Evolutionary conservation across 2,113 vertebrate species (phyloP), one percentile per base, ranked within the genome.

Genomic region (Colaptes auratus): DNA sequence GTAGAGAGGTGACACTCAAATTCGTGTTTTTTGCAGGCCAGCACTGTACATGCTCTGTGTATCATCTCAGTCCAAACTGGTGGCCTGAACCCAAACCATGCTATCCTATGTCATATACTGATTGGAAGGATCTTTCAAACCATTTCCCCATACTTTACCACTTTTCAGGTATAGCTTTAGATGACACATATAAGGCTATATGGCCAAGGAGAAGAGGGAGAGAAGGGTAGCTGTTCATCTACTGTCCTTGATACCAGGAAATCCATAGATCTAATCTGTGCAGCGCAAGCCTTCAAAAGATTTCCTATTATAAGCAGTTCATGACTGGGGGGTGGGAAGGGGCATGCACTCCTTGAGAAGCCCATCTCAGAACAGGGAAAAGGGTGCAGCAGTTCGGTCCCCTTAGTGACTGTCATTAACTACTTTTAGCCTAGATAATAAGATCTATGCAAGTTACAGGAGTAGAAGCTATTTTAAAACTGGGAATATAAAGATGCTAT

Each of bases 381-480:
- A 91, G n/a, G 16, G 53, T 64, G 35, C 65, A 89, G 64, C 30
- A 70, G 30, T 86, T 86, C 61, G 65, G n/a, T 83, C 69, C 85
- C 13, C 31, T 92, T 21, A 61, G 82, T 80, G 53, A 56, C 65
- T 91, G 72, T 48, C 80, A 94, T 96, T 92, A 94, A 87, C 65
- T 88, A 77, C 87, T 86, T 83, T 88, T 88, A 89, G 79, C 85
- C 76, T 78, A 72, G 61, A 90, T 93, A 83, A 82, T 48, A 75
- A 92, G 82, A 83, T 94, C 69, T 71, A 42, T 80, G 65, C 2
- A 58, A 91, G 82, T 88, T 95, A 92, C 0, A 1, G 89, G 82
- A 92, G 75, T 35, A 90, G 82, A 69, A 91, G 73, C 91, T 95
- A 90, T 92, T 97, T 96, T 92, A 74, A 82, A 94, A 11, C 65